Evolutionary conservation across 2,113 vertebrate genomes (phyloP), one percentile per base, ranked within the genome.

Genomic region (Nipponia nippon): DNA sequence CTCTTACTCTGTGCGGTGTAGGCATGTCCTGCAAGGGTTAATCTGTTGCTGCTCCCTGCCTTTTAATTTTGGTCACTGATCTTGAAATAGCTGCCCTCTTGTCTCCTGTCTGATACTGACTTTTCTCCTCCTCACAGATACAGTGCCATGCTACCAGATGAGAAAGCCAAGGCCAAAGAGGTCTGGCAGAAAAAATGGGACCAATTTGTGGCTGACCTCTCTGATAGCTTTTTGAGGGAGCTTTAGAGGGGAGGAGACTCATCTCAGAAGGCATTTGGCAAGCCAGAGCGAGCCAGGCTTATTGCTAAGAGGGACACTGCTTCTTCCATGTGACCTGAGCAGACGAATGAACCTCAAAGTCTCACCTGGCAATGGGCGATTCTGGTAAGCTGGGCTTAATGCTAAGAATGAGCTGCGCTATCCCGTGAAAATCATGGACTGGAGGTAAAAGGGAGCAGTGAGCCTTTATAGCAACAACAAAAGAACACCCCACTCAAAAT

Each of bases 171-270:
- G 72, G 97, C 98, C 8, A 81, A 89, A 92, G 83, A 84, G 42
- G 63, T 98, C 94, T 99, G 99, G 99, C 97, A 98, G 88, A 97
- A 89, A 85, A 98, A 97, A 94, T 99, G 99, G 99, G 94, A 99
- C 65, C 91, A 95, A 22, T 99, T 99, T 97, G 97, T 99, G 42
- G 96, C 96, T 34, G 97, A 98, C 26, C 76, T 98, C 88, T 79
- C 55, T 20, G 78, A 83, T 8, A 62, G 70, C 75, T 92, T 94
- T 79, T 58, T 26, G n/a, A 79, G 27, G 27, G 84, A 92, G 38
- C 69, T 86, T 66, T 96, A 96, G 67, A 50, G 67, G 30, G 55
- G 22, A 94, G n/a, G 7, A 76, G 55, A 40, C 53, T 56, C 53
- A 18, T 70, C 55, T 67, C 58, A 71, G 83, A 92, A 92, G 25